phyloP scores from a whole-genome alignment of 2,888 invertebrate species.

The Smittia aterrima region DNA sequence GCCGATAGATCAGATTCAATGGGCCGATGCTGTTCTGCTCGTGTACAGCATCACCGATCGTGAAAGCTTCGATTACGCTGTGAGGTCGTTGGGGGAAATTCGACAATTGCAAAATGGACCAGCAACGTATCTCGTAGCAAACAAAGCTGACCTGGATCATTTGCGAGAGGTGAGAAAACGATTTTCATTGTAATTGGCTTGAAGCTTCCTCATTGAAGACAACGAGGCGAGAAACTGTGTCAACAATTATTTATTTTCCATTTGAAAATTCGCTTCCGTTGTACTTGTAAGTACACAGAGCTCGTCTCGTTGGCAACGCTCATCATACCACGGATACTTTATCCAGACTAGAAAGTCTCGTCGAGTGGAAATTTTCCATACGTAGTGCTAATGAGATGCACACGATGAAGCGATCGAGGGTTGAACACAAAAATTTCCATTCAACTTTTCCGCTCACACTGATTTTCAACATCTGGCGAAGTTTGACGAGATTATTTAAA shows the following conservation, averaged over 20 bases:
- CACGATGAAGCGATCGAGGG: not conserved
- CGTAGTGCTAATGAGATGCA: slow-evolving; percentile 31
- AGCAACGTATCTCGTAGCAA: slow-evolving; percentile 66
- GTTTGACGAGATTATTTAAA: not conserved
- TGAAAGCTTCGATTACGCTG: slow-evolving; percentile 67
- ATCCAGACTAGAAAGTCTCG: not conserved
- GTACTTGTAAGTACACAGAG: not conserved
- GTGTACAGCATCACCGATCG: slow-evolving; percentile 76
- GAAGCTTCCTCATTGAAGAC: not conserved
- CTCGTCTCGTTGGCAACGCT: not conserved
- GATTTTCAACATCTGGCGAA: not conserved
- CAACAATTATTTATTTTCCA: slow-evolving; percentile 15
- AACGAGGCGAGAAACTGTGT: not conserved
- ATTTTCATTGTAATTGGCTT: not conserved
- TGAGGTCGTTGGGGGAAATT: slow-evolving; percentile 62
- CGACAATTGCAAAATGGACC: slow-evolving; percentile 57
- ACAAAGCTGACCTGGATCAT: slow-evolving; percentile 78
- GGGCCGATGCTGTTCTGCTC: slow-evolving; percentile 76
- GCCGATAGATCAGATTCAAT: slow-evolving; percentile 65
- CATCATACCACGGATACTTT: no score
- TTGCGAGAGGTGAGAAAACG: slow-evolving; percentile 62
- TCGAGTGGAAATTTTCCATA: slow-evolving; percentile 29
- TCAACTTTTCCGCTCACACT: not conserved
- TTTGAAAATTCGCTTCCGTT: not conserved
- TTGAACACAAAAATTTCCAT: slow-evolving; percentile 23